Base-by-base conservation (phyloP, 2,888 invertebrate species). In the Thera obeliscata region DNA sequence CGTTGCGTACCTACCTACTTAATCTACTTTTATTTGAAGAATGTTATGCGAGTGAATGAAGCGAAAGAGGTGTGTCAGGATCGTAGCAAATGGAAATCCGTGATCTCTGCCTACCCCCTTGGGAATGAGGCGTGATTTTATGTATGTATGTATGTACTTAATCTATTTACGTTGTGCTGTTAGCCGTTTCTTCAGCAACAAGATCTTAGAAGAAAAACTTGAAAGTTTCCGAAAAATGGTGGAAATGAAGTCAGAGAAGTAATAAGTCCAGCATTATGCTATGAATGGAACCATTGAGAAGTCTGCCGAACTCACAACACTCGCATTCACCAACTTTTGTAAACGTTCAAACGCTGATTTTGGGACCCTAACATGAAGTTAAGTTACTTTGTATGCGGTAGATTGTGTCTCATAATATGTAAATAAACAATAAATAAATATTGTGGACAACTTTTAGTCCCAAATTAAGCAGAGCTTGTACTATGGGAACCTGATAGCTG, bases 261-360 rank as follows among this genome's bases (percentile, higher is more conserved):
- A 59, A 63, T 67, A 67, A 66, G 68, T 57, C 49, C 43, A 60
- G 64, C 63, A 66, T 68, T 65, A 68, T 68, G 58, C 38, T 58
- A 55, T 46, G 67, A 71, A 66, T 71, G 61, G 60, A 63, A 46
- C 56, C 61, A 49, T 56, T 64, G 65, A 55, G 67, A 61, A 64
- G 64, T 64, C 60, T 56, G 67, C 48, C 55, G 49, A 70, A 72
- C 66, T 55, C 66, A 46, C 43, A 75, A 74, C 71, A 72, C 76
- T 69, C 66, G 65, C 73, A 69, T 71, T 71, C 67, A 61, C 59
- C 48, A 74, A 76, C 74, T 73, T 75, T 71, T 71, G 70, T 75
- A 73, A 73, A 73, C 68, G 69, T 73, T 71, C 62, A 59, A 63
- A 58, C 59, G 56, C 49, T 61, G 66, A 66, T 72, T 75, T 75